Percentiles rank a stretch among this genome's conserved stretches.
Conservation (phyloP, 1,140 invertebrate species). For the Uloborus diversus region DNA sequence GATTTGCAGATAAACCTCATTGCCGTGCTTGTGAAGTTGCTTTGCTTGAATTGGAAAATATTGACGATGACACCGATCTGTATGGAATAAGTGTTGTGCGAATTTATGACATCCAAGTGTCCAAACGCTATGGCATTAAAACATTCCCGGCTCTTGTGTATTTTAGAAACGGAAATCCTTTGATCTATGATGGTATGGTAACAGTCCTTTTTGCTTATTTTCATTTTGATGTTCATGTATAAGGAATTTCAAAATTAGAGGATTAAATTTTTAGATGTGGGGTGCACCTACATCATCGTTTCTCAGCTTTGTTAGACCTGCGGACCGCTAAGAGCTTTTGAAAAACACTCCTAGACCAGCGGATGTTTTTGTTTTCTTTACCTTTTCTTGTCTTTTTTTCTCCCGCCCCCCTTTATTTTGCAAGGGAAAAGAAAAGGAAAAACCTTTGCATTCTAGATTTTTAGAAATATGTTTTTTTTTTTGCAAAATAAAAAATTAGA, state of each 20-base stretch:
- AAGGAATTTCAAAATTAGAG: background rate
- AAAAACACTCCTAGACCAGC: too few species aligned
- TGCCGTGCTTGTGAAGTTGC: conserved; percentile 93
- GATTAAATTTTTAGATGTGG: background rate
- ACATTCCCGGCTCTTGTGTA: conserved; percentile 93
- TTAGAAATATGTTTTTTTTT: too few species aligned
- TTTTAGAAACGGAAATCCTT: conserved; percentile 91
- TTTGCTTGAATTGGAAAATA: conserved; percentile 85
- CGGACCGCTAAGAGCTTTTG: too few species aligned
- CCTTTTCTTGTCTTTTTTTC: too few species aligned
- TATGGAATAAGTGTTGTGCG: conserved; percentile 95
- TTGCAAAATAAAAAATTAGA: too few species aligned
- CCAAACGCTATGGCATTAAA: conserved; percentile 86
- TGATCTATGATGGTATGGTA: conserved; percentile 81
- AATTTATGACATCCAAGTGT: conserved; percentile 87
- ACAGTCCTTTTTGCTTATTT: background rate
- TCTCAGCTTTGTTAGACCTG: background rate
- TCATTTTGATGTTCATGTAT: too few species aligned
- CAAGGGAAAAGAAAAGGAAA: too few species aligned
- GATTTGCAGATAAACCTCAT: conserved; percentile 82
- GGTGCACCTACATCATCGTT: background rate
- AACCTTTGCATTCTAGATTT: too few species aligned
- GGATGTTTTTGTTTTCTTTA: too few species aligned
- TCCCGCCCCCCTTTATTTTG: too few species aligned
- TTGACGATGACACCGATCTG: conserved; percentile 92